Evolutionary conservation across 2,888 invertebrate species (phyloP).

Genomic region (Tribolium freemani): DNA sequence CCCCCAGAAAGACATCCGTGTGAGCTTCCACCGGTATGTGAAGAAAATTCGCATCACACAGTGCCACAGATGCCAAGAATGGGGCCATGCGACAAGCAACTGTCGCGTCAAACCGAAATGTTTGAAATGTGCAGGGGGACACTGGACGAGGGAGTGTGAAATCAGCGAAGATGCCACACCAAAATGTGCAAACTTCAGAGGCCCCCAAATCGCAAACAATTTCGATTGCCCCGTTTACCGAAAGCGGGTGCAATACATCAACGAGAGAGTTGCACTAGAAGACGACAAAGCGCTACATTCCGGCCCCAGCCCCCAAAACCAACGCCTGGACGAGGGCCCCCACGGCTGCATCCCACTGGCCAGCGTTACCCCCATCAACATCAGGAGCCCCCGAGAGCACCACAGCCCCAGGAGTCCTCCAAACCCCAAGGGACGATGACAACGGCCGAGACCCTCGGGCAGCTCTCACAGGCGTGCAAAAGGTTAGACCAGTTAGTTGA

Average conservation of each 20-base stretch:
- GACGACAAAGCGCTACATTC: no score
- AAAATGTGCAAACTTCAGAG: slow-evolving; percentile 55
- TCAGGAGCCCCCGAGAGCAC: neutral
- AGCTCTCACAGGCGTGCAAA: no score
- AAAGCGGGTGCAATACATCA: neutral
- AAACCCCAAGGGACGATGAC: no score
- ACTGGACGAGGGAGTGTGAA: slow-evolving; percentile 52
- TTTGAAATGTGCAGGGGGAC: slow-evolving; percentile 52
- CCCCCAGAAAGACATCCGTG: no score
- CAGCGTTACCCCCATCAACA: slow-evolving; percentile 44
- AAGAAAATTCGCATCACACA: slow-evolving; percentile 52
- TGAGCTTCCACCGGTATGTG: slow-evolving; percentile 48
- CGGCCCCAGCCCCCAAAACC: no score
- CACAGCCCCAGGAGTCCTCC: neutral
- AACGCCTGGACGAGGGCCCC: no score
- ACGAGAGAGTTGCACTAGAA: no score
- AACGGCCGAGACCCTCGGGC: no score
- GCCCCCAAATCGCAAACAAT: slow-evolving; percentile 54
- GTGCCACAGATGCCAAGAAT: slow-evolving; percentile 57
- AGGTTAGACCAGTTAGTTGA: no score
- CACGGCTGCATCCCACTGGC: neutral
- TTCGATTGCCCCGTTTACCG: slow-evolving; percentile 47
- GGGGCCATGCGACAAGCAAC: no score
- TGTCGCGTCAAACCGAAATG: slow-evolving; percentile 51
- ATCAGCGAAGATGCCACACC: slow-evolving; percentile 49